A percentile compares a stretch with the other conserved stretches of the same genome.
These are phyloP conservation scores for Portunus trituberculatus DNA, from an alignment of 1,140 invertebrate species.

Conservation along the genomic window DNA sequence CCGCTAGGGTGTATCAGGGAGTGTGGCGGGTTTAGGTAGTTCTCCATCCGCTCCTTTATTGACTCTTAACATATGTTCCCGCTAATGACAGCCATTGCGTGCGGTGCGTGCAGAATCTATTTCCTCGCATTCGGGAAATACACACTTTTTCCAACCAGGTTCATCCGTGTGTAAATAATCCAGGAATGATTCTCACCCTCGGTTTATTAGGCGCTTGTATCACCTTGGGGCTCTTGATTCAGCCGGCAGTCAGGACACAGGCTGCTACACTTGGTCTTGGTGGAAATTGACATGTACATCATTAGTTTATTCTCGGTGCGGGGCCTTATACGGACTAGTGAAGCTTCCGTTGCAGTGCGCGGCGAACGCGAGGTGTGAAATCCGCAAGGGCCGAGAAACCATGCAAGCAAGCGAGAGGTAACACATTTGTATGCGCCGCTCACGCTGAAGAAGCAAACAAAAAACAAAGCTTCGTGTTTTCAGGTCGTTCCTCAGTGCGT, in stretches of 20 bases:
- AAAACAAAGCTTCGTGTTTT: constrained; percentile 1
- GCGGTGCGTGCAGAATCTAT: constrained; percentile 18
- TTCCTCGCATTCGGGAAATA: constrained; percentile 9
- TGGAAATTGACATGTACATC: neutral
- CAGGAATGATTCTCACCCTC: neutral
- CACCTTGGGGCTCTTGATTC: neutral
- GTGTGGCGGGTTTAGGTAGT: neutral
- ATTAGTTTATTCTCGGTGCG: neutral
- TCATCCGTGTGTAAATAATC: neutral
- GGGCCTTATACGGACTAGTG: neutral
- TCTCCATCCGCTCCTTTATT: neutral
- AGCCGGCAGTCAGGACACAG: neutral
- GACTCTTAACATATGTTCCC: neutral
- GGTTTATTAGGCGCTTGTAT: neutral
- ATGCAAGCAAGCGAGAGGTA: neutral
- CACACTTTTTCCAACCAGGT: neutral
- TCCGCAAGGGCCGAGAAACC: neutral
- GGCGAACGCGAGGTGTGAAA: neutral
- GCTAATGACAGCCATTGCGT: neutral
- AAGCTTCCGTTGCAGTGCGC: neutral
- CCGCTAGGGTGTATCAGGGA: neutral
- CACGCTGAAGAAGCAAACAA: constrained; percentile 1
- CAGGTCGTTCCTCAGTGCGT: constrained; percentile 8
- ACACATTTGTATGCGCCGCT: neutral
- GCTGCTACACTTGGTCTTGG: neutral